These are phyloP conservation scores for Pseudorhiza aurosa DNA, from an alignment of 30 jellyfish, hydroid and myxozoan species.

Conservation along the genomic window DNA sequence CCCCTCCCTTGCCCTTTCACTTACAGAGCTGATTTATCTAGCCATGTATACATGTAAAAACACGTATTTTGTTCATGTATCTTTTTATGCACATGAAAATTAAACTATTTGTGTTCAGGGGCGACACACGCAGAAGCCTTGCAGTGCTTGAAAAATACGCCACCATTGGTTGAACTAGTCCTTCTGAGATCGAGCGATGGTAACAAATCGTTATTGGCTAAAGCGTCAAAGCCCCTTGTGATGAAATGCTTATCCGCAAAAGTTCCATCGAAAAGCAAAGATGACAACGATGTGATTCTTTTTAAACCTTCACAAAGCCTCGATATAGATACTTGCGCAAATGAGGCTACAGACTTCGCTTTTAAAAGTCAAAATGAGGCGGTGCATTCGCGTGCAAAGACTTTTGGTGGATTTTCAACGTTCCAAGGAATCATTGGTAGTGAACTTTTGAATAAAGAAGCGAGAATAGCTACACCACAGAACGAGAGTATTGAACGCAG, in stretches of 20 bases:
- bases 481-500: background rate
- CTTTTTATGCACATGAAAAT: background rate
- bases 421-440: slow-evolving; percentile 12
- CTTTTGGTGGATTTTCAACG: slow-evolving; percentile 56
- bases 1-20: too few species aligned
- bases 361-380: background rate
- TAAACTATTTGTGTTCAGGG: slow-evolving; percentile 27
- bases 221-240: slow-evolving; percentile 16
- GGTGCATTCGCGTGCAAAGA: slow-evolving; percentile 5
- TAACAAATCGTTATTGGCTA: slow-evolving; percentile 23
- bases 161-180: slow-evolving; percentile 88
- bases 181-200: slow-evolving; percentile 62
- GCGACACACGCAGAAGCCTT: slow-evolving; percentile 78
- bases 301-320: slow-evolving; percentile 38
- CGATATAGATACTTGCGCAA: slow-evolving; percentile 22
- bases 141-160: slow-evolving; percentile 77
- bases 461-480: background rate
- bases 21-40: too few species aligned
- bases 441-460: background rate
- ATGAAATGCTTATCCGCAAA: background rate
- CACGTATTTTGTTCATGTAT: background rate
- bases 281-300: slow-evolving; percentile 37
- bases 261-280: background rate
- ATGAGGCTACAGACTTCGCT: slow-evolving; percentile 14
- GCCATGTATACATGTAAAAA: background rate